Base-by-base conservation (phyloP, 2,797 vertebrate species). In the Triplophysa yarkandensis region DNA sequence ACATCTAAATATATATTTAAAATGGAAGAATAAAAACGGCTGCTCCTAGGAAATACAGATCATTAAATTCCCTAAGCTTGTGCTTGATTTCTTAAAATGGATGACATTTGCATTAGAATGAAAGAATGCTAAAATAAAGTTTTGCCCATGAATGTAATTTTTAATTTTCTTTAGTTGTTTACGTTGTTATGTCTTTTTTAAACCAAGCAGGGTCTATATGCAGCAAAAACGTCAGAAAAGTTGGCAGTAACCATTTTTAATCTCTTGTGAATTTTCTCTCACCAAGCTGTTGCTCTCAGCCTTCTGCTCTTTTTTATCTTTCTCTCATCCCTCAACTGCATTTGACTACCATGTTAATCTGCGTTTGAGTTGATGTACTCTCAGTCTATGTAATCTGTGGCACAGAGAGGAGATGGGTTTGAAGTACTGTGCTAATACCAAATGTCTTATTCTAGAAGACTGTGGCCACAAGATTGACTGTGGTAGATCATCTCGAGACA, bases 321-420 rank as follows among this genome's bases (percentile, higher is more conserved):
- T 55, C 52, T 55, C 80, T 87, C 80, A 88, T 64, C 82, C 84
- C 85, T 76, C 80, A 83, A 80, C 85, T 82, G 81, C 78, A 87
- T 82, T 69, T 80, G 50, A 73, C 65, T 78, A 64, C 70, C 57
- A 71, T 77, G 28, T 71, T 79, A 82, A 78, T 80, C 78, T 77
- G 25, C 57, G 67, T 63, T 64, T 21, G 63, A 77, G 71, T 32
- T 68, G 55, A 76, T 80, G 50, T 44, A 16, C 48, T 55, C 19
- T 14, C 44, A 65, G 5, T 65, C 69, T 60, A n/a, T 68, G 34
- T 63, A 80, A 75, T 80, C 67, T 69, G 27, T n/a, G 66, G 71
- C 68, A 43, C 39, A 39, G 64, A 55, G 43, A 63, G 60, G 66
- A 64, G 54, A 46, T 61, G 43, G 39, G 23, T 48, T 63, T 74